Evolutionary conservation across 2,113 vertebrate species (phyloP).

Genomic region (Sinocyclocheilus maitianheensis): DNA sequence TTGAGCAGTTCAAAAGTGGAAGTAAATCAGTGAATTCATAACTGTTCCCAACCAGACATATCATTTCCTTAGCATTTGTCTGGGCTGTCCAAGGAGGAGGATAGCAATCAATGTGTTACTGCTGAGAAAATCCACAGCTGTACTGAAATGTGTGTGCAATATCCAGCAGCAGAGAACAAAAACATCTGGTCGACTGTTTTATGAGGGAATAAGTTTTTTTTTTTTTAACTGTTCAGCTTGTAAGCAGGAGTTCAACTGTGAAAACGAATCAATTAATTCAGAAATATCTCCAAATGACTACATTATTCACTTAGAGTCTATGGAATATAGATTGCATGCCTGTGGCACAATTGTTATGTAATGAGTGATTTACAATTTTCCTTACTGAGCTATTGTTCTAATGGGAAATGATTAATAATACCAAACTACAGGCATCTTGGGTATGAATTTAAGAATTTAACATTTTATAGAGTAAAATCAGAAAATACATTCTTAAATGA

Average conservation of each 20-base stretch:
- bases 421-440: not conserved
- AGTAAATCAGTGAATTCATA: conserved; percentile 16
- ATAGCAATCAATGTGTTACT: not conserved
- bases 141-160: conserved; percentile 17
- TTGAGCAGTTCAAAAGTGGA: not conserved
- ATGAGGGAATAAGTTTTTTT: not conserved
- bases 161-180: conserved; percentile 10
- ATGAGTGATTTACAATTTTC: not conserved
- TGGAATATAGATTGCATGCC: conserved; percentile 11
- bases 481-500: too few species aligned
- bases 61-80: conserved; percentile 5
- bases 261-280: conserved; percentile 26
- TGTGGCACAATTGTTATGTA: not conserved
- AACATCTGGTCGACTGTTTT: conserved; percentile 17
- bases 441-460: too few species aligned
- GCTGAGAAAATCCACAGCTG: conserved; percentile 30
- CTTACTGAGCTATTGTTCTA: not conserved
- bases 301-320: conserved; percentile 30
- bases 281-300: conserved; percentile 2
- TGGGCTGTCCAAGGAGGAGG: not conserved
- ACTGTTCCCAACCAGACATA: conserved; percentile 4
- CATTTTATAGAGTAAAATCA: too few species aligned
- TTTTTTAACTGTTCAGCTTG: too few species aligned
- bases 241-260: conserved; percentile 6
- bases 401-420: not conserved